These are phyloP conservation scores for Pelecanus crispus DNA, from an alignment of 2,113 vertebrate species.

Conservation along the genomic window DNA sequence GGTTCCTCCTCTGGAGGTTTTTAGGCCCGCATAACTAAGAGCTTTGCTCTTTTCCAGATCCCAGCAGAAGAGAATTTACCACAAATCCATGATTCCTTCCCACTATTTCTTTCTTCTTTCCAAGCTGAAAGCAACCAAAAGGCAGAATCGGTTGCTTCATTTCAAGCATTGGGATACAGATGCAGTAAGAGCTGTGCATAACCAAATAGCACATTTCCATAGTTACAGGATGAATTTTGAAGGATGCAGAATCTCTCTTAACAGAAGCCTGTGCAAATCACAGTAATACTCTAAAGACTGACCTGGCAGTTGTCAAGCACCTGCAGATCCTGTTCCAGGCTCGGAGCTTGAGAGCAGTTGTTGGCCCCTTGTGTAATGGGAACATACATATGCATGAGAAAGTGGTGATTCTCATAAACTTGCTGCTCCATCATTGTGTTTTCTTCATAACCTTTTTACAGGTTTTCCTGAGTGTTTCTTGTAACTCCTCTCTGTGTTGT, in stretches of 20 bases:
- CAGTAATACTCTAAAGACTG: background rate
- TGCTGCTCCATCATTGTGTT: background rate
- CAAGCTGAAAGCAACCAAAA: background rate
- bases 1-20: background rate
- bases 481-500: background rate
- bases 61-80: background rate
- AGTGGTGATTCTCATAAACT: background rate
- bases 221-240: background rate
- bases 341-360: background rate
- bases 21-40: background rate
- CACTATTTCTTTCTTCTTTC: background rate
- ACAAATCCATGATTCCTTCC: background rate
- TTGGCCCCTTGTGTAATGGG: background rate
- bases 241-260: background rate
- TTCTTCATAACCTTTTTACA: background rate
- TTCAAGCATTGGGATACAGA: background rate
- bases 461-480: background rate
- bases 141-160: background rate
- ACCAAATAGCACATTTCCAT: background rate
- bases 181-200: background rate
- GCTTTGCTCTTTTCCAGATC: background rate
- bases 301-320: background rate
- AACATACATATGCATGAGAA: background rate
- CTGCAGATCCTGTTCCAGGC: background rate
- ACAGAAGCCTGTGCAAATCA: background rate